Evolutionary conservation across 2,113 vertebrate species (phyloP), one percentile per base, ranked within the genome.

Genomic region (Rissa tridactyla): DNA sequence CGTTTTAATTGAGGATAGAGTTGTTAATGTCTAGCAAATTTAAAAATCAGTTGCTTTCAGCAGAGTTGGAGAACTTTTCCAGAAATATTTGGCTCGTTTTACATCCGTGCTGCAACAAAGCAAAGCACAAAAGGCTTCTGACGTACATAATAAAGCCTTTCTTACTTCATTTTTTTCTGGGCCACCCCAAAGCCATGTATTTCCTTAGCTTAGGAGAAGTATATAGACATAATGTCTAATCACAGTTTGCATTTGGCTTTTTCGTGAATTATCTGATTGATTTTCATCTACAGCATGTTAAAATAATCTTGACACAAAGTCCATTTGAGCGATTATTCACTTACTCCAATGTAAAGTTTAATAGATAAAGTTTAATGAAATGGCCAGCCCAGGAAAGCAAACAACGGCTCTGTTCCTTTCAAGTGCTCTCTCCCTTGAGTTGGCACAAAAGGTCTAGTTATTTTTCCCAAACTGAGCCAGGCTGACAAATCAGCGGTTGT

Each of bases 291-390:
- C 13, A n/a, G 73, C 42, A 40, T 13, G 38, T 36, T 58, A 49
- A 81, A 91, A 70, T 94, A 58, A 95, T 85, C 75, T 88, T 82
- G 89, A 65, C 52, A 36, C 21, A 38, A 83, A 88, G 87, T 78
- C 62, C 42, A 21, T 82, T 80, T 85, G 60, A 77, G 64, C 2
- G 2, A 77, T 85, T 91, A 72, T 30, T 94, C 66, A 25, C 30
- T 91, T 82, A 47, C 49, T 91, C 7, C 46, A 38, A 1, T 70
- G n/a, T 57, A 38, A 78, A 89, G 54, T 92, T 93, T 72, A 72
- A 58, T 40, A 89, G 77, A 54, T 76, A 34, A 84, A 69, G 36
- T 47, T 61, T 66, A 85, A 68, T 89, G 71, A 80, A 88, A 71
- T 36, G 66, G 10, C 78, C 42, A 76, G 58, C 57, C 58, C 52